These are phyloP conservation scores for Protobothrops mucrosquamatus DNA, from an alignment of 2,113 vertebrate genomes.

Conservation along the genomic window DNA sequence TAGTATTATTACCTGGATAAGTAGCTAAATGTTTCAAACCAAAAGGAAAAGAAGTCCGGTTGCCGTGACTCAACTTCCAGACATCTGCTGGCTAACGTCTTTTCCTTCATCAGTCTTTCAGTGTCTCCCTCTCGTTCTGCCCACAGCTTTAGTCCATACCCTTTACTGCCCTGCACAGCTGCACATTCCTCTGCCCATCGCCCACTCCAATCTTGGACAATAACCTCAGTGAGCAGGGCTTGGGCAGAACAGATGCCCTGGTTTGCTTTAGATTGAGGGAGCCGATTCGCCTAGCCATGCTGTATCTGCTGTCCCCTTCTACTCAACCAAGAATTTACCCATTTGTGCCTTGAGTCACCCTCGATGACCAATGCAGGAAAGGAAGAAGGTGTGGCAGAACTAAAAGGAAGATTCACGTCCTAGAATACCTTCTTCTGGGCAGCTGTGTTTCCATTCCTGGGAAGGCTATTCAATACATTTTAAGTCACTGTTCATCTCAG, in stretches of 20 bases:
- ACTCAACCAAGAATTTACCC: background rate
- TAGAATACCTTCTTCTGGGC: background rate
- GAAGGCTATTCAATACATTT: background rate
- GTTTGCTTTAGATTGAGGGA: background rate
- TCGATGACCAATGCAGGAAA: no score
- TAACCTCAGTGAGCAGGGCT: background rate
- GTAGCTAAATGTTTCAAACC: background rate
- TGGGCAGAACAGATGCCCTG: background rate
- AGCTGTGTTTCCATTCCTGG: background rate
- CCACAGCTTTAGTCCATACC: background rate
- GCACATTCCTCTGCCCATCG: conserved; percentile 4
- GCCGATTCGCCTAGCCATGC: background rate
- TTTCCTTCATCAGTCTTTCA: background rate
- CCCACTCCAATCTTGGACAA: background rate
- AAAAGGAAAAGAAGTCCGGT: background rate
- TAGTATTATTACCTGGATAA: no score
- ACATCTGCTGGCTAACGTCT: background rate
- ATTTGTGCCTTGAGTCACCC: background rate
- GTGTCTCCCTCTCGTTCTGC: background rate
- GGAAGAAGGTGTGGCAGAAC: background rate
- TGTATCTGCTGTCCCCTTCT: background rate
- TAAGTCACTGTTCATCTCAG: background rate
- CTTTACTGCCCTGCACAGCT: conserved; percentile 15
- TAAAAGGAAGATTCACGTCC: background rate
- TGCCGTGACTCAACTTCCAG: background rate